Evolutionary conservation across 2,797 vertebrate species (phyloP).

Genomic region (Cirrhinus mrigala): DNA sequence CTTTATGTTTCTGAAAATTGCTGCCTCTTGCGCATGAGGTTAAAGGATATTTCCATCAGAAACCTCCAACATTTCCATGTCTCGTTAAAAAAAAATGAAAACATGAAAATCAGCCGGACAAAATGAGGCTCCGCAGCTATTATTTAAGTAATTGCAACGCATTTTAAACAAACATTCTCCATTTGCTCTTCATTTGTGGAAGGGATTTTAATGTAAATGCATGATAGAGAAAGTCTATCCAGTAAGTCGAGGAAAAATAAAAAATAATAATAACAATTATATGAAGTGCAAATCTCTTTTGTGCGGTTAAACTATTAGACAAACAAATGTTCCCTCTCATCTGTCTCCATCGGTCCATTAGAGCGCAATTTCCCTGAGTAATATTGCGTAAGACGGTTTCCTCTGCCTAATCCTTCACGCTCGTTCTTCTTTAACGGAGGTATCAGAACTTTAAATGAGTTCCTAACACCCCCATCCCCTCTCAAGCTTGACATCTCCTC

Average conservation of each 20-base stretch:
- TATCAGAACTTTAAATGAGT: slow-evolving; percentile 54
- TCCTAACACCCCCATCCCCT: slow-evolving; percentile 29
- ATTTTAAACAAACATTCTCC: slow-evolving; percentile 1
- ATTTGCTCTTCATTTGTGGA: not conserved
- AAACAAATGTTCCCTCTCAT: slow-evolving; percentile 15
- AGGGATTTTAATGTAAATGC: not conserved
- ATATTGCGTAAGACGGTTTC: not conserved
- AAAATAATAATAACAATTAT: not conserved
- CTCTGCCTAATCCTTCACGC: slow-evolving; percentile 11
- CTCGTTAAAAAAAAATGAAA: not conserved
- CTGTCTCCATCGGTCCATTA: not conserved
- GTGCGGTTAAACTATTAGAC: not conserved
- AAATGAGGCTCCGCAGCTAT: not conserved
- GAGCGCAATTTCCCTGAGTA: not conserved
- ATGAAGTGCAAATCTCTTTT: not conserved
- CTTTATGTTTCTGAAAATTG: slow-evolving; percentile 26
- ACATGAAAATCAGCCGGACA: slow-evolving; percentile 4
- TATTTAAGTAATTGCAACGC: not conserved
- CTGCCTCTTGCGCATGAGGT: slow-evolving; percentile 20
- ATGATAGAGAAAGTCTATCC: not conserved
- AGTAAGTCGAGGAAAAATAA: not conserved
- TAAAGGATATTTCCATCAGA: slow-evolving; percentile 29
- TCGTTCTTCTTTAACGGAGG: slow-evolving; percentile 16
- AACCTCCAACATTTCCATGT: slow-evolving; percentile 29
- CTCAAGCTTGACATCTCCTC: slow-evolving; percentile 21